phyloP scores from a whole-genome alignment of 2,113 vertebrate species.

The Cyprinodon variegatus region DNA sequence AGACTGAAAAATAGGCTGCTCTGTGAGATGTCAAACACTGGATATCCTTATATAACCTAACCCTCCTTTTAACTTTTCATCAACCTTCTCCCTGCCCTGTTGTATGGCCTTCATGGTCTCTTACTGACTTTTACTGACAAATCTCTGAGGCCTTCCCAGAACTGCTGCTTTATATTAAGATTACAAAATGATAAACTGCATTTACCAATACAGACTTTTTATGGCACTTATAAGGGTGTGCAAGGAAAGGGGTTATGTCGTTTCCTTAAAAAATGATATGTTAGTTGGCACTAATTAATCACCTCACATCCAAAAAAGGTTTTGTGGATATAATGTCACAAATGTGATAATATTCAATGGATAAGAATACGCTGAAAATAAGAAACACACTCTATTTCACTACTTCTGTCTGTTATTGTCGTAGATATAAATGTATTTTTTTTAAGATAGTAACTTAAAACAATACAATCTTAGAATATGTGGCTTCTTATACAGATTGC shows the following conservation, averaged over 20 bases:
- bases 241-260: neutral
- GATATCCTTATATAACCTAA: neutral
- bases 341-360: neutral
- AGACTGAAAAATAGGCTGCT: neutral
- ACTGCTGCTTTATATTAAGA: neutral
- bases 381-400: neutral
- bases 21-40: neutral
- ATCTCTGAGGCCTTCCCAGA: neutral
- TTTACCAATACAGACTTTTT: neutral
- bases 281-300: neutral
- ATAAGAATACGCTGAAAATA: neutral
- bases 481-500: neutral
- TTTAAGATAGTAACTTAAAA: neutral
- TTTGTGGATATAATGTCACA: neutral
- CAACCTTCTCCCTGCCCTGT: neutral
- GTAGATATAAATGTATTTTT: too few relatives aligned
- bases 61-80: neutral
- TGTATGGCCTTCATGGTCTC: neutral
- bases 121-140: neutral
- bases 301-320: neutral
- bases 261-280: neutral
- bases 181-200: neutral
- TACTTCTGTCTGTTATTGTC: neutral
- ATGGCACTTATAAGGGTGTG: neutral
- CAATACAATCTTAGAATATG: neutral